Evolutionary conservation across 2,113 vertebrate genomes (phyloP).

Genomic region (human): GRCh38 chr3:75957001-75957500

Average conservation of each 20-base stretch:
- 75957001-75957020: not conserved
- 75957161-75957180: not conserved
- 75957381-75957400: not conserved
- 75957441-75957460: not conserved
- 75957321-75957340: not conserved
- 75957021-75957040: not conserved
- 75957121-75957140: not conserved
- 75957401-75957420: conserved; percentile 24
- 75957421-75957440: not conserved
- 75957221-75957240: too few species aligned
- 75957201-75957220: not conserved
- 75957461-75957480: not conserved
- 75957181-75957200: not conserved
- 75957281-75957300: not conserved
- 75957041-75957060: conserved; percentile 5
- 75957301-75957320: not conserved
- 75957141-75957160: not conserved
- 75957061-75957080: not conserved
- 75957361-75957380: not conserved
- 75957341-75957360: conserved; percentile 15
- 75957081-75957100: not conserved
- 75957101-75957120: not conserved
- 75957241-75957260: too few species aligned
- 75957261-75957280: too few species aligned
- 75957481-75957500: not conserved